Base-by-base conservation (phyloP, 1,140 invertebrate species). In the Drosophila pachea region DNA sequence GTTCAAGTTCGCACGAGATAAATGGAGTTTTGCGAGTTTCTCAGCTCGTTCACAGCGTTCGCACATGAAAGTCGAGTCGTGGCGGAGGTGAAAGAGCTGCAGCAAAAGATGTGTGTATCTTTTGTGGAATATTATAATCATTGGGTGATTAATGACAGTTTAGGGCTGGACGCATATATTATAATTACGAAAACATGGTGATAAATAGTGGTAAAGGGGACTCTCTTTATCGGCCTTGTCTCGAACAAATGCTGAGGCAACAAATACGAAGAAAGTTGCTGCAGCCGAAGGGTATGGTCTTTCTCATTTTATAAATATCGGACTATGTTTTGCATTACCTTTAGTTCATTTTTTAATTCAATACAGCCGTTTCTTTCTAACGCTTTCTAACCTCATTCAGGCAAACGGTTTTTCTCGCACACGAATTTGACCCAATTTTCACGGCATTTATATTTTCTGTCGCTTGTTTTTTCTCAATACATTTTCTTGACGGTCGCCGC, bases 351-450 rank as follows among this genome's bases (percentile, higher is more conserved):
- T 22, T 22, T 22, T 7, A 43, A 0, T 14, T 43, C n/a, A n/a
- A n/a, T 43, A 14, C 4, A 7, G 14, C 40, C 12, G 12, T 43
- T 42, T 43, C n/a, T 7, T 43, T 50, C 49, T 60, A 22, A 22
- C 22, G 35, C 45, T 55, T 56, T n/a, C 16, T 66, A 22, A 22
- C 22, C 22, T 22, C 22, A 22, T 59, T 14, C 2, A 8, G 8
- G 12, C 7, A 50, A 67, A 45, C 38, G 38, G 38, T 43, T 63
- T 65, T 58, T 65, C 67, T 64, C 64, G 67, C 58, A 69, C 77
- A 78, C 49, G 38, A 78, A 50, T 72, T 83, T 82, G 78, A 82
- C 78, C 78, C 79, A 83, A 76, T 84, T 84, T 84, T 42, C 52
- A 62, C 52, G 69, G 4, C 40, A 0, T 43, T 14, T 43, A n/a